phyloP scores from a whole-genome alignment of 2,113 vertebrate species.

The Colossoma macropomum region DNA sequence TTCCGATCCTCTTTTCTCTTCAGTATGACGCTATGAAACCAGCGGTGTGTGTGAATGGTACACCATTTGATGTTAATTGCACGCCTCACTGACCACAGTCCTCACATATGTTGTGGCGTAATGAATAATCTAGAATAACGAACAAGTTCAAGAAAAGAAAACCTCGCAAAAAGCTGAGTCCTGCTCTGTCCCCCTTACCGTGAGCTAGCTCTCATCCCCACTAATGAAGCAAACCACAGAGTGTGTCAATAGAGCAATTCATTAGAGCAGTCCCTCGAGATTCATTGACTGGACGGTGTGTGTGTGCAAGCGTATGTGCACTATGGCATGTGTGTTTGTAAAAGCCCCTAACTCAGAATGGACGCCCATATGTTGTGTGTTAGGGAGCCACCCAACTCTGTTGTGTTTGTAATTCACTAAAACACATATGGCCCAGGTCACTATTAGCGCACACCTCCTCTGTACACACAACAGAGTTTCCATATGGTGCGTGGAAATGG shows the following conservation, averaged over 20 bases:
- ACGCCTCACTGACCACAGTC: slow-evolving; percentile 10
- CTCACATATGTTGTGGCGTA: not conserved
- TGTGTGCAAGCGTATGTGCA: slow-evolving; percentile 15
- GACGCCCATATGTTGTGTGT: slow-evolving; percentile 88
- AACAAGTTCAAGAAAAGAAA: slow-evolving; percentile 29
- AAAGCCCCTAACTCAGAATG: slow-evolving; percentile 78
- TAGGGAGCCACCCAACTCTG: slow-evolving; percentile 80
- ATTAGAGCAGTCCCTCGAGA: slow-evolving; percentile 86
- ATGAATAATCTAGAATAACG: slow-evolving; percentile 26
- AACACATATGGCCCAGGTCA: slow-evolving; percentile 89
- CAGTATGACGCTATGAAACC: not conserved
- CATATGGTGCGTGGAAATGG: slow-evolving; percentile 90
- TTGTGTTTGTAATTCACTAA: slow-evolving; percentile 84
- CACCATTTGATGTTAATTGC: slow-evolving; percentile 20
- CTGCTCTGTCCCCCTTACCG: slow-evolving; percentile 26
- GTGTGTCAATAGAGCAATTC: slow-evolving; percentile 87
- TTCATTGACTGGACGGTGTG: slow-evolving; percentile 70
- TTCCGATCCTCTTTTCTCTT: not conserved
- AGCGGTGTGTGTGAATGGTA: slow-evolving; percentile 1
- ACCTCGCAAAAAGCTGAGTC: slow-evolving; percentile 1
- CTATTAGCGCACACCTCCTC: slow-evolving; percentile 87
- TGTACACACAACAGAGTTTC: slow-evolving; percentile 90
- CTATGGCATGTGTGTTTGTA: slow-evolving; percentile 17
- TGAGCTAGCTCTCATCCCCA: slow-evolving; percentile 74
- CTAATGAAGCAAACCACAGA: slow-evolving; percentile 86